phyloP scores from a whole-genome alignment of 2,888 invertebrate genomes.

The Podotricha telesiphe region DNA sequence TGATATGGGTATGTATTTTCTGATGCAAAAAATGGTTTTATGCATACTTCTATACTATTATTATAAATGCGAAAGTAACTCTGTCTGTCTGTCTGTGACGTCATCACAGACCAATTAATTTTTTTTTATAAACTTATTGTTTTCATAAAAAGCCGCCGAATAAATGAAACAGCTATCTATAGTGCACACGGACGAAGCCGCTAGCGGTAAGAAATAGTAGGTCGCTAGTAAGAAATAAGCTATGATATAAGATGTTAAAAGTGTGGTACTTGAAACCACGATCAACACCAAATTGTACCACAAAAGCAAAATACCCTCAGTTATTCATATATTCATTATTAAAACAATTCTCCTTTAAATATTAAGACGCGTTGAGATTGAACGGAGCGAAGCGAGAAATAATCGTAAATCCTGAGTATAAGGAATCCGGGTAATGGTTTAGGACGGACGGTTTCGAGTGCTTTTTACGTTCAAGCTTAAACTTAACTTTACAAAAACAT shows the following conservation, averaged over 20 bases:
- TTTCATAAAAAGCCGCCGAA: no score
- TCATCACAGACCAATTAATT: no score
- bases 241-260: neutral
- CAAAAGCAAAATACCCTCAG: neutral
- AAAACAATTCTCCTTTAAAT: slow-evolving; percentile 59
- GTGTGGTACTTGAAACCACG: neutral
- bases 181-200: no score
- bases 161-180: no score
- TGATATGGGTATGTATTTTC: no score
- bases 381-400: slow-evolving; percentile 78
- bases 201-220: no score
- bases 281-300: neutral
- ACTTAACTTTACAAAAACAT: slow-evolving; percentile 7
- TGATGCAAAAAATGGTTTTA: no score
- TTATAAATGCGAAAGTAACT: no score
- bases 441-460: slow-evolving; percentile 44
- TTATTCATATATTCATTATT: slow-evolving; percentile 18
- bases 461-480: slow-evolving; percentile 2
- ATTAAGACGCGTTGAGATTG: slow-evolving; percentile 80
- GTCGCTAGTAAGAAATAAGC: no score
- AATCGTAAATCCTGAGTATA: slow-evolving; percentile 80
- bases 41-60: no score
- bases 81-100: no score
- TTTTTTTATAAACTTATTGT: no score
- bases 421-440: slow-evolving; percentile 53